Conservation (phyloP, 2,113 vertebrate species). For the Capra hircus region DNA sequence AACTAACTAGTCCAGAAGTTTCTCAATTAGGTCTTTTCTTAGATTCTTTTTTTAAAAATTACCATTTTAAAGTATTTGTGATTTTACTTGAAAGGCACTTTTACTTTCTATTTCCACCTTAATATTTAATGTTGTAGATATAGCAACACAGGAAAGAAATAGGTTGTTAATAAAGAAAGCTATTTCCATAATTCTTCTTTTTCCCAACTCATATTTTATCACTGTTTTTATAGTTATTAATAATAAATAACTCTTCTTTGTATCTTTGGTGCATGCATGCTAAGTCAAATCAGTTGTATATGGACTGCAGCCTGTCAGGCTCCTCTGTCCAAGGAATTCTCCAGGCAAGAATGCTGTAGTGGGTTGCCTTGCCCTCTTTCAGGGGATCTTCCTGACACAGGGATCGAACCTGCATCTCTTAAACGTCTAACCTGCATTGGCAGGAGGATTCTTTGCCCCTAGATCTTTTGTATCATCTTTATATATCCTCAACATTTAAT, state of each 20-base stretch:
- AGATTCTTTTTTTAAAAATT: background rate
- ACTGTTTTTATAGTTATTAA: constrained; percentile 12
- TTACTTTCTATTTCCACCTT: background rate
- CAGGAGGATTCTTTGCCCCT: background rate
- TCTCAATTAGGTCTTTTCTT: background rate
- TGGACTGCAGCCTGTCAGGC: background rate
- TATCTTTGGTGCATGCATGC: background rate
- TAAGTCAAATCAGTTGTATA: background rate
- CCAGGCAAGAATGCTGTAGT: background rate
- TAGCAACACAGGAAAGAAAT: background rate
- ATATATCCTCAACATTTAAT: background rate
- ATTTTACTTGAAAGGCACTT: background rate
- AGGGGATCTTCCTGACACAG: background rate
- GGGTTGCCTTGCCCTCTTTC: background rate
- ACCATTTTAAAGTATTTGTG: background rate
- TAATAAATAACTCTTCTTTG: background rate
- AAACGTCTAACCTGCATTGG: background rate
- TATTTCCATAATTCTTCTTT: background rate
- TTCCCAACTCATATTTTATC: background rate
- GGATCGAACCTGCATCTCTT: background rate
- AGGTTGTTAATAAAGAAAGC: background rate
- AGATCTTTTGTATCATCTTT: background rate
- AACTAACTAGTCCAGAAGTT: background rate
- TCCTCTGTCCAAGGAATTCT: background rate
- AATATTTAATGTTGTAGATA: background rate